These are phyloP conservation scores for Lordiphosa mommai DNA, from an alignment of 1,140 invertebrate genomes.

Conservation along the genomic window DNA sequence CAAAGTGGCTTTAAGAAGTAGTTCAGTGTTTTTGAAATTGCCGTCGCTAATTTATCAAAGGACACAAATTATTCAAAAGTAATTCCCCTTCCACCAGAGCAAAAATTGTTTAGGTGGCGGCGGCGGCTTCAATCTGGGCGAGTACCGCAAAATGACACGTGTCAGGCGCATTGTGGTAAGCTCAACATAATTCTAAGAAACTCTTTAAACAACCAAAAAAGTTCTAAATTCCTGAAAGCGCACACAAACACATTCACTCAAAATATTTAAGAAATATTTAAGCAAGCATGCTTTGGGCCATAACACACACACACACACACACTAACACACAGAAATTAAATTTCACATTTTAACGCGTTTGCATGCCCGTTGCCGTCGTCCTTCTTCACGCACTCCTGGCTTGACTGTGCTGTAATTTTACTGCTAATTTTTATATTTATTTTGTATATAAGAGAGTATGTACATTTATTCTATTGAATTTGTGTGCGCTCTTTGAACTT, in stretches of 20 bases:
- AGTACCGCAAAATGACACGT: conserved; percentile 76
- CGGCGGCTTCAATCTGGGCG: conserved; percentile 57
- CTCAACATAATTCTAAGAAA: conserved; percentile 25
- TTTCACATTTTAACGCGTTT: conserved; percentile 62
- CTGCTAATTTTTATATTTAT: conserved; percentile 61
- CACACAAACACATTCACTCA: conserved; percentile 6
- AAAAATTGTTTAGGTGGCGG: not conserved
- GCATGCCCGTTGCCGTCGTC: conserved; percentile 31
- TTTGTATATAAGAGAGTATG: conserved; percentile 12
- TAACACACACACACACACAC: conserved; percentile 1
- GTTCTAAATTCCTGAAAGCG: conserved; percentile 8
- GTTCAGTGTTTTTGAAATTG: not conserved
- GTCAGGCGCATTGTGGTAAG: conserved; percentile 75
- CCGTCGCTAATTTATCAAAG: conserved; percentile 4
- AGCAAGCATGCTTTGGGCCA: conserved; percentile 27
- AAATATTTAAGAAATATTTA: conserved; percentile 7
- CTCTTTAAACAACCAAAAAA: not conserved
- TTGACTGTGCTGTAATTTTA: conserved; percentile 23
- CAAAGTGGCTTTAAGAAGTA: not conserved
- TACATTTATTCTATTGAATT: conserved; percentile 25
- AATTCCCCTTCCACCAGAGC: not conserved
- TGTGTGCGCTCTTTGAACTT: conserved; percentile 46
- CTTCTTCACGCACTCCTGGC: not conserved
- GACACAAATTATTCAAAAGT: conserved; percentile 6
- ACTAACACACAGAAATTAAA: conserved; percentile 24